Evolutionary conservation across 2,113 vertebrate species (phyloP).

Genomic region (Speoplatyrhinus poulsoni): DNA sequence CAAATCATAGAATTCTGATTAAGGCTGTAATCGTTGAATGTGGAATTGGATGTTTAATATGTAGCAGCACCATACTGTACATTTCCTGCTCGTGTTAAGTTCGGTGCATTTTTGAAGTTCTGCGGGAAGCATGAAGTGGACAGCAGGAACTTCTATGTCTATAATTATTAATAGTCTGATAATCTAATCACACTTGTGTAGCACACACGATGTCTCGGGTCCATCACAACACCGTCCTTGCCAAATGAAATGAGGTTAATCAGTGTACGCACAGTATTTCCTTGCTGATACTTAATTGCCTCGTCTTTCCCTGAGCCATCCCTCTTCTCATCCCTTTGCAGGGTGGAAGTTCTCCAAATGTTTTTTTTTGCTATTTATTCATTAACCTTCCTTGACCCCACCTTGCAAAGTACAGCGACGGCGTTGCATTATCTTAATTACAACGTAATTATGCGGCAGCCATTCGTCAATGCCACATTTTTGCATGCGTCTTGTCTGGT

Average conservation of each 20-base stretch:
- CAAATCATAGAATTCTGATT: slow-evolving; percentile 21
- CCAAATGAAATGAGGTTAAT: slow-evolving; percentile 44
- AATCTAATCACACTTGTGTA: slow-evolving; percentile 45
- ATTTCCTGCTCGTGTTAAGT: background rate
- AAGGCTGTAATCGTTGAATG: slow-evolving; percentile 2
- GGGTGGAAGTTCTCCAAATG: slow-evolving; percentile 6
- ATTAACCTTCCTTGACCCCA: slow-evolving; percentile 19
- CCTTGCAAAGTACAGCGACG: slow-evolving; percentile 5
- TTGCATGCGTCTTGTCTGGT: background rate
- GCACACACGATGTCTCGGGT: slow-evolving; percentile 42
- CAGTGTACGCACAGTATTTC: slow-evolving; percentile 31
- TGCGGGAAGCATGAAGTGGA: background rate
- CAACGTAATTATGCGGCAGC: slow-evolving; percentile 9
- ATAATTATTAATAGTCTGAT: slow-evolving; percentile 44
- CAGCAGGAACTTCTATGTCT: slow-evolving; percentile 13
- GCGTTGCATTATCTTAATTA: slow-evolving; percentile 7
- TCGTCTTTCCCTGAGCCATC: background rate
- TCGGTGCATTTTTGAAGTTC: slow-evolving; percentile 17
- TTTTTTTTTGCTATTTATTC: slow-evolving; percentile 15
- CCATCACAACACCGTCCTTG: slow-evolving; percentile 32
- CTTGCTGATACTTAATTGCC: slow-evolving; percentile 22
- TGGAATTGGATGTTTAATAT: slow-evolving; percentile 16
- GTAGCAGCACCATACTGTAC: background rate
- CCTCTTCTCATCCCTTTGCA: background rate
- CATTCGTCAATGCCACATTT: slow-evolving; percentile 6